Conservation (phyloP, 1,140 invertebrate genomes). For the Agraylea sexmaculata region DNA sequence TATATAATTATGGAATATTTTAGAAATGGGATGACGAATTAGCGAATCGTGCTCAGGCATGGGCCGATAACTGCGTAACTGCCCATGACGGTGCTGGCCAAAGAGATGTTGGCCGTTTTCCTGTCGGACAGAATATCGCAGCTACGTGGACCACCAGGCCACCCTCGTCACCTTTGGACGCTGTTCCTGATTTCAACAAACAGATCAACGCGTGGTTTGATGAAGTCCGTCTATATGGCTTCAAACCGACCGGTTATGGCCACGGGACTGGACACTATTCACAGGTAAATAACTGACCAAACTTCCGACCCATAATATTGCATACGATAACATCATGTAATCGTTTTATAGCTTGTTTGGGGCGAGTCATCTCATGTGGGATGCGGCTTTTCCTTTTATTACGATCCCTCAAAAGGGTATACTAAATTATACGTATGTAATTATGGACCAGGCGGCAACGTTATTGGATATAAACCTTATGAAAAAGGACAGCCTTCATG, state of each 20-base stretch:
- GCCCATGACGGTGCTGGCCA: conserved; percentile 51
- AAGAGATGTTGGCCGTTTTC: conserved; percentile 52
- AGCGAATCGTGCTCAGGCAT: conserved; percentile 65
- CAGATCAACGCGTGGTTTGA: conserved; percentile 71
- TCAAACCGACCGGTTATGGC: conserved; percentile 48
- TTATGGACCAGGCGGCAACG: conserved; percentile 72
- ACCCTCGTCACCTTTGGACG: conserved; percentile 42
- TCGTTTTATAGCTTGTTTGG: conserved; percentile 59
- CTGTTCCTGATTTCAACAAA: conserved; percentile 56
- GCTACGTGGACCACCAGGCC: conserved; percentile 63
- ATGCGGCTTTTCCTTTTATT: conserved; percentile 71
- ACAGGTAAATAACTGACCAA: conserved; percentile 45
- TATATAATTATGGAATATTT: too few relatives aligned
- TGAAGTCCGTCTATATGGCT: conserved; percentile 61
- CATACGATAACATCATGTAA: too few relatives aligned
- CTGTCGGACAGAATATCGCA: conserved; percentile 73
- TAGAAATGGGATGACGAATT: conserved; percentile 81
- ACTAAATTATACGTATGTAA: conserved; percentile 79
- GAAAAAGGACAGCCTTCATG: conserved; percentile 60
- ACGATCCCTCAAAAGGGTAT: conserved; percentile 53
- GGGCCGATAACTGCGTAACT: conserved; percentile 68
- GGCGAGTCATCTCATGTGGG: conserved; percentile 64
- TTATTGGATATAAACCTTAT: conserved; percentile 63
- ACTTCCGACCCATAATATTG: background rate
- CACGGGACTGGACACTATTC: conserved; percentile 68